phyloP scores from a whole-genome alignment of 1,140 invertebrate genomes.

The Heliconius melpomene region DNA sequence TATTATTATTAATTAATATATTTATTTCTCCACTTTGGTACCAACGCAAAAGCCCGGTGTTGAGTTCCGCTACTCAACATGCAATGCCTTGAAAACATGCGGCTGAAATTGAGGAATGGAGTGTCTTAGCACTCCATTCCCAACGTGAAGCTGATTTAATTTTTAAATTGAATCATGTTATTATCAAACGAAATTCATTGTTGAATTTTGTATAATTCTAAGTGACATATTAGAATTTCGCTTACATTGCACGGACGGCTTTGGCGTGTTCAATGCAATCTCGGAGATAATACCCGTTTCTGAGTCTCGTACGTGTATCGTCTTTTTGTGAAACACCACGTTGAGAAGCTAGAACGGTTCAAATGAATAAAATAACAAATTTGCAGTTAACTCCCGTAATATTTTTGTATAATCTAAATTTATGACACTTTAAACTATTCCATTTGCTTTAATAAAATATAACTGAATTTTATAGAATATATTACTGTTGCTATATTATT shows the following conservation, averaged over 20 bases:
- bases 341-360: neutral
- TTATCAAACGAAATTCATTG: neutral
- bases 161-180: neutral
- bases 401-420: neutral
- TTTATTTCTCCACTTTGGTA: no score
- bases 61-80: no score
- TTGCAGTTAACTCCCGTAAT: neutral
- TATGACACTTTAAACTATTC: neutral
- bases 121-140: no score
- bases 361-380: constrained; percentile 1
- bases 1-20: no score
- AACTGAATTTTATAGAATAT: no score
- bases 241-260: constrained; percentile 1
- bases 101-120: no score
- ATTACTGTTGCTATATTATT: no score
- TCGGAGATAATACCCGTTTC: constrained; percentile 23
- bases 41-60: no score
- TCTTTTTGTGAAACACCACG: neutral
- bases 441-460: no score
- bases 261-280: constrained; percentile 21
- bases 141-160: no score
- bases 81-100: no score
- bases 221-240: neutral
- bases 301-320: constrained; percentile 12
- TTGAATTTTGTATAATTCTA: neutral